Evolutionary conservation across 2,113 vertebrate genomes (phyloP).

Genomic region (Monopterus albus): DNA sequence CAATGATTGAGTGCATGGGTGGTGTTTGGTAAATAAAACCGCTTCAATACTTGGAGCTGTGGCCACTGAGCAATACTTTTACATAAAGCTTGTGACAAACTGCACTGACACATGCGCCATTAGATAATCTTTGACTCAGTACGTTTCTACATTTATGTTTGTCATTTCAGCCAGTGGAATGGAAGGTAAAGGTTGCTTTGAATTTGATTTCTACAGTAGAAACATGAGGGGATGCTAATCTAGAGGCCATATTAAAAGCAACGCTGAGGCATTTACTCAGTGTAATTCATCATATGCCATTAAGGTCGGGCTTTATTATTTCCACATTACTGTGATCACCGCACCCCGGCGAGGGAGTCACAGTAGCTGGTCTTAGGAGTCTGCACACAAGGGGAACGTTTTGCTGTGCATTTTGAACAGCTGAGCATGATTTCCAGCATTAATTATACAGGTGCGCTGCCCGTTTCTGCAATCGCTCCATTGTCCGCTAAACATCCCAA

Average conservation of each 20-base stretch:
- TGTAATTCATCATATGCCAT: conserved; percentile 65
- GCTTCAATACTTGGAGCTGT: conserved; percentile 51
- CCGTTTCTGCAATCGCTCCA: conserved; percentile 73
- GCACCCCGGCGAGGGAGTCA: conserved; percentile 46
- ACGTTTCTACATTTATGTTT: conserved; percentile 77
- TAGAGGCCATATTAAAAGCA: conserved; percentile 75
- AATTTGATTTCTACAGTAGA: conserved; percentile 68
- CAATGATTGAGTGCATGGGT: conserved; percentile 45
- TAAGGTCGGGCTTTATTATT: conserved; percentile 47
- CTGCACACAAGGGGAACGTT: conserved; percentile 49
- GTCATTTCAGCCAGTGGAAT: conserved; percentile 65
- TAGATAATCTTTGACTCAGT: conserved; percentile 78
- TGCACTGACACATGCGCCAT: conserved; percentile 71
- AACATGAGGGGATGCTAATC: conserved; percentile 72
- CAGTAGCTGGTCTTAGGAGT: conserved; percentile 48
- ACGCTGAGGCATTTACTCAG: conserved; percentile 64
- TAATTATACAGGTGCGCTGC: conserved; percentile 79
- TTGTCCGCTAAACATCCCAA: conserved; percentile 73
- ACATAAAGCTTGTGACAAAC: conserved; percentile 73
- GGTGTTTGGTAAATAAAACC: conserved; percentile 53
- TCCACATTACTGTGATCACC: conserved; percentile 58
- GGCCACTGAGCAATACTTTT: conserved; percentile 58
- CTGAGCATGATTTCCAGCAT: conserved; percentile 74
- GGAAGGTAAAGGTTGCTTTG: conserved; percentile 65
- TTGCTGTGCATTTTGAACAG: conserved; percentile 40